phyloP scores from a whole-genome alignment of 2,888 invertebrate genomes.

The Agrenia bidenticulata region DNA sequence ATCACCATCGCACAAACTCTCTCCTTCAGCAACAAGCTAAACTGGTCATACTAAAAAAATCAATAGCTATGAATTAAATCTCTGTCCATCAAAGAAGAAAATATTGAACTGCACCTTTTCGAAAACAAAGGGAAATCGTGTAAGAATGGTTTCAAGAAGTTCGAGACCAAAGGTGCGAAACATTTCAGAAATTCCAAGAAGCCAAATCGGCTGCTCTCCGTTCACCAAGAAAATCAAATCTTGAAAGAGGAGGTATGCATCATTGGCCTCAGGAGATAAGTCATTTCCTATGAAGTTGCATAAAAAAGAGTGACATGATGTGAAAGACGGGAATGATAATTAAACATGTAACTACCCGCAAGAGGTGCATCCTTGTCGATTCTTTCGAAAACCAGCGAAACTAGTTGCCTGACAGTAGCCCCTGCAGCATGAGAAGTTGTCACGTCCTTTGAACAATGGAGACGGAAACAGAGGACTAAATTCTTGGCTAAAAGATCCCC shows the following conservation, averaged over 20 bases:
- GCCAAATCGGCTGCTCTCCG: slow-evolving; percentile 93
- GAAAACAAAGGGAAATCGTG: slow-evolving; percentile 80
- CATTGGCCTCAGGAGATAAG: slow-evolving; percentile 82
- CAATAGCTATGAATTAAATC: neutral
- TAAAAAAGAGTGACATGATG: too few relatives aligned
- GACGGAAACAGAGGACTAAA: slow-evolving; percentile 91
- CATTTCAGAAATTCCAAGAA: slow-evolving; percentile 94
- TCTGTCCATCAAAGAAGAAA: neutral
- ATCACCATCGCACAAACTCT: slow-evolving; percentile 98
- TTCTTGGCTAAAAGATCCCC: slow-evolving; percentile 94
- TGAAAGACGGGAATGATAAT: too few relatives aligned
- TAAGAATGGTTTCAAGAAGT: slow-evolving; percentile 87
- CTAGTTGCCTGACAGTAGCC: slow-evolving; percentile 93
- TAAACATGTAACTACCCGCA: too few relatives aligned
- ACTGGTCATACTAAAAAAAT: slow-evolving; percentile 79
- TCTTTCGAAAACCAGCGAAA: slow-evolving; percentile 86
- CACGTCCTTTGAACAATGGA: slow-evolving; percentile 90
- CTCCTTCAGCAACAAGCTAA: slow-evolving; percentile 91
- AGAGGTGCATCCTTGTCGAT: slow-evolving; percentile 65
- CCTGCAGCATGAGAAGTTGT: slow-evolving; percentile 97
- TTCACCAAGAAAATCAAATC: slow-evolving; percentile 95
- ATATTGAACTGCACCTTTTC: slow-evolving; percentile 67
- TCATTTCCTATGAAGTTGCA: slow-evolving; percentile 31
- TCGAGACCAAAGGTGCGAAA: slow-evolving; percentile 95
- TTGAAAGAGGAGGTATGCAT: slow-evolving; percentile 93